Evolutionary conservation across 2,888 invertebrate genomes (phyloP), one percentile per base, ranked within the genome.

Genomic region (Apodemia zela): DNA sequence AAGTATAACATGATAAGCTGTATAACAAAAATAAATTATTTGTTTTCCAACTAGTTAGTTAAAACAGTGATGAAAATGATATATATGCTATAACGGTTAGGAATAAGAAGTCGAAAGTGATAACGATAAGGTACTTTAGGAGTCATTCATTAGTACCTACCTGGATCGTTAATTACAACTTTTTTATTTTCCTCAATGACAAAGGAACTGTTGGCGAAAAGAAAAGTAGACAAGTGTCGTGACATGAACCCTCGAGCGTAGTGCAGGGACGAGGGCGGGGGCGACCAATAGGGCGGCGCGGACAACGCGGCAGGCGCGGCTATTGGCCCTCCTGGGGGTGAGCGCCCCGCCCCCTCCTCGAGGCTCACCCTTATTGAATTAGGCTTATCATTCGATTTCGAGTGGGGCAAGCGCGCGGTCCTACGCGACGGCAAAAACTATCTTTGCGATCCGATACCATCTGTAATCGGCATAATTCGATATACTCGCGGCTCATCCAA

Each of bases 351-450:
- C 88, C 85, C 85, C 78, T 82, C 84, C 92, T 87, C 89, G 88
- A 89, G 87, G 85, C 86, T 84, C 85, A 89, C 87, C 93, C 93
- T 95, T 95, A 95, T 95, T 94, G 94, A 95, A 95, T 95, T 95
- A 95, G 93, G 94, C 94, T 94, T 94, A 95, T 95, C 95, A 95
- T 95, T 91, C 89, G 91, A 92, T 92, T 91, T 92, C 89, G 84
- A 88, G 89, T 86, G 89, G 87, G 89, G 85, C 89, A 77, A 87
- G 85, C 84, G 91, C 86, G 80, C 86, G 90, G 89, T 85, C 81
- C 88, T 89, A 84, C 81, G 83, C 77, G 80, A 76, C 73, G 73
- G 81, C 79, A 82, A 87, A 85, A 85, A 85, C 86, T 85, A 86
- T 82, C 81, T 80, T 78, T 75, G 78, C 76, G 79, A 82, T 79